Percentiles rank a stretch among this genome's conserved stretches.
phyloP scores from a whole-genome alignment of 2,888 invertebrate genomes.

The Clistopyga incitator region DNA sequence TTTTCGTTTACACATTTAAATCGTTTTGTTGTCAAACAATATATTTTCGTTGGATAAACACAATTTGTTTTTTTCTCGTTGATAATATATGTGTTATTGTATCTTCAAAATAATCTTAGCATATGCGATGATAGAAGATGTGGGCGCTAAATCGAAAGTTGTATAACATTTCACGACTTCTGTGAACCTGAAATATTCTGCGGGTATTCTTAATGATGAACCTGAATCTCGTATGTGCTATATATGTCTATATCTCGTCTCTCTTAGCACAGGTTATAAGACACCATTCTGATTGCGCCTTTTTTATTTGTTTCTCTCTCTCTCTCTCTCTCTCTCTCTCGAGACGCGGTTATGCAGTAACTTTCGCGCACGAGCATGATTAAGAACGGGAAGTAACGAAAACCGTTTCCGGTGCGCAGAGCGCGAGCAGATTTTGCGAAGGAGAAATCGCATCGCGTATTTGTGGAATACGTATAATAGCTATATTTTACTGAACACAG shows the following conservation, averaged over 20 bases:
- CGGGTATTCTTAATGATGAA: constrained; percentile 37
- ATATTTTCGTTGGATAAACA: not conserved
- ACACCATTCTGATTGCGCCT: not conserved
- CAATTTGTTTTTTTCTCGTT: not conserved
- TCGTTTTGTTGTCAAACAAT: not conserved
- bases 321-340: constrained; percentile 2
- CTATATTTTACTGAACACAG: not conserved
- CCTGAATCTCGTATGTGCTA: constrained; percentile 1
- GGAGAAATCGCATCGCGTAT: constrained; percentile 24
- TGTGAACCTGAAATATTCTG: constrained; percentile 34
- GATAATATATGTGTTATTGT: not conserved
- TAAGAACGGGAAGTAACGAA: constrained; percentile 34
- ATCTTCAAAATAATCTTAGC: not conserved
- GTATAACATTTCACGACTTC: constrained; percentile 21
- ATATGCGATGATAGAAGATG: not conserved
- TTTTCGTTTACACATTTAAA: not conserved
- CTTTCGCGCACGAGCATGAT: constrained; percentile 44
- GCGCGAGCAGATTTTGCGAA: constrained; percentile 5
- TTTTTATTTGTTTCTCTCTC: constrained; percentile 25
- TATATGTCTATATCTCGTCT: not conserved
- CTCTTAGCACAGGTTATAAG: not conserved
- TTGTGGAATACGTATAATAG: not conserved
- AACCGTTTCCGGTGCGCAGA: constrained; percentile 34
- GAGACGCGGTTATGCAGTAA: constrained; percentile 32
- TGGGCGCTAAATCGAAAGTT: constrained; percentile 11